Evolutionary conservation across 2,797 vertebrate genomes (phyloP).

Genomic region (Cossypha niveicapilla): DNA sequence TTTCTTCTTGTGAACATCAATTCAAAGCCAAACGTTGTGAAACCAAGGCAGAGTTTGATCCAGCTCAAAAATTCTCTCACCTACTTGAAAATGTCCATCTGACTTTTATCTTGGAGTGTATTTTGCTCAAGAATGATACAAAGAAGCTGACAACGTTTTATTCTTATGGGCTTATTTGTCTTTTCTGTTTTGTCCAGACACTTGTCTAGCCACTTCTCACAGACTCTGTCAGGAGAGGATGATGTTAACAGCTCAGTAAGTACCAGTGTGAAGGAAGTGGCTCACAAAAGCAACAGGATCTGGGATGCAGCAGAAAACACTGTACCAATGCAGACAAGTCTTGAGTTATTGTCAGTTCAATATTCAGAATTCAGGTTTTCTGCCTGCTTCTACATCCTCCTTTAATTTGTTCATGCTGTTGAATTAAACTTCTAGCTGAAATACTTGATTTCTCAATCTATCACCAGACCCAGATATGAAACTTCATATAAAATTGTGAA

Average conservation of each 20-base stretch:
- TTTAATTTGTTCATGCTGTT: not conserved
- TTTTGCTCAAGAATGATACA: not conserved
- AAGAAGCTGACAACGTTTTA: not conserved
- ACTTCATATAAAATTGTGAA: not conserved
- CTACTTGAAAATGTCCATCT: not conserved
- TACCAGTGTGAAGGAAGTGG: slow-evolving; percentile 83
- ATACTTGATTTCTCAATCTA: not conserved
- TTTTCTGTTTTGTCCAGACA: slow-evolving; percentile 20
- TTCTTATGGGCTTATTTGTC: not conserved
- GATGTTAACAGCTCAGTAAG: slow-evolving; percentile 81
- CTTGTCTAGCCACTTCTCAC: slow-evolving; percentile 65
- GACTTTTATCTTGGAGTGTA: not conserved
- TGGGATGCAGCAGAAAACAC: slow-evolving; percentile 84
- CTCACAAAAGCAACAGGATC: slow-evolving; percentile 61
- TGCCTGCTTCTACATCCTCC: not conserved
- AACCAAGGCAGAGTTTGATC: not conserved
- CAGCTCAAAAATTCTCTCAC: not conserved
- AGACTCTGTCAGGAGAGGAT: slow-evolving; percentile 81
- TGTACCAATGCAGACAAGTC: slow-evolving; percentile 76
- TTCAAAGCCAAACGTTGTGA: not conserved
- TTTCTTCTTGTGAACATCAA: not conserved
- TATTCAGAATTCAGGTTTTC: not conserved
- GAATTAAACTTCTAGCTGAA: not conserved
- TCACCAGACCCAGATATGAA: not conserved
- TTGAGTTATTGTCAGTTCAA: not conserved